Evolutionary conservation across 2,797 vertebrate species (phyloP).

Genomic region (Danio albolineatus): DNA sequence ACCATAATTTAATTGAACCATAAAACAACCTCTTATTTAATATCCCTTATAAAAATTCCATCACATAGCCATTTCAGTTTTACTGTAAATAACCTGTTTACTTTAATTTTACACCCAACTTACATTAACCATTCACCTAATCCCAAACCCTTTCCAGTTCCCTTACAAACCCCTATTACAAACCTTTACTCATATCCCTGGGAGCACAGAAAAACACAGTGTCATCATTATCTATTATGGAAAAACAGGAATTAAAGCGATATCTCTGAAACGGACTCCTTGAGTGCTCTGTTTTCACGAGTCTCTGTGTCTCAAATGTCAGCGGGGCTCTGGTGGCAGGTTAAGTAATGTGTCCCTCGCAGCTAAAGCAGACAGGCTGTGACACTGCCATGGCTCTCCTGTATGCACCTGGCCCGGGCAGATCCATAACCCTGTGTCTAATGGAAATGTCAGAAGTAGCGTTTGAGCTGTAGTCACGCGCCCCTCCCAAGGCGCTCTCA

Average conservation of each 20-base stretch:
- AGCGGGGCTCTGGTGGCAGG: conserved; percentile 43
- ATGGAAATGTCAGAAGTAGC: conserved; percentile 68
- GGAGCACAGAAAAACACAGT: background rate
- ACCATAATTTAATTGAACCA: no score
- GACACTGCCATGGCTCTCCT: conserved; percentile 35
- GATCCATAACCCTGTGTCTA: conserved; percentile 60
- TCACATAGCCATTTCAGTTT: background rate
- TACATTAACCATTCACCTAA: no score
- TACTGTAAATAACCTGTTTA: background rate
- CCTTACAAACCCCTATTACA: background rate
- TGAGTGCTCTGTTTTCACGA: conserved; percentile 12
- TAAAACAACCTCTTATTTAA: no score
- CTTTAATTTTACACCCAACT: background rate
- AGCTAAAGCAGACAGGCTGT: conserved; percentile 23
- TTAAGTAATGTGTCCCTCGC: conserved; percentile 56
- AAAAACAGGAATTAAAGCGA: conserved; percentile 23
- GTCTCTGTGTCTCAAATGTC: conserved; percentile 31
- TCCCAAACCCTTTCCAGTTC: background rate
- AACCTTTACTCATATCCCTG: background rate
- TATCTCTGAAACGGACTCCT: background rate
- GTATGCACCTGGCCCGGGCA: conserved; percentile 59
- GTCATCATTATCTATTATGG: background rate
- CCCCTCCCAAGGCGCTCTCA: conserved; percentile 62
- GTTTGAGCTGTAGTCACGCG: conserved; percentile 57
- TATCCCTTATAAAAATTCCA: no score